A percentile compares a stretch with the other conserved stretches of the same genome.
phyloP scores from a whole-genome alignment of 2,888 invertebrate species.

The Scaptomyza reducta region DNA sequence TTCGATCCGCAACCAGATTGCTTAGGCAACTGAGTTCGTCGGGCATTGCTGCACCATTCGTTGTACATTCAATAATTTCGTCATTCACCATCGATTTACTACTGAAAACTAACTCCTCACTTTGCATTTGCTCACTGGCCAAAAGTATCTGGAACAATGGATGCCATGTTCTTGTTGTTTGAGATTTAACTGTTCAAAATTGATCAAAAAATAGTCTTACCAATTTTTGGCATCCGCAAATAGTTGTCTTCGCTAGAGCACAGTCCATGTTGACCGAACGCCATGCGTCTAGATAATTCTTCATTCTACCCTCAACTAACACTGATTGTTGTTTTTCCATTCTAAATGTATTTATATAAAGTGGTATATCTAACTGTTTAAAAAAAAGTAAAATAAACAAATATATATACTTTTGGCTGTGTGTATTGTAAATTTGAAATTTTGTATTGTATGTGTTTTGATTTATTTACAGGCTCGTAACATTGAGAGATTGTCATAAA shows the following conservation, averaged over 20 bases:
- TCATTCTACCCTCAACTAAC: neutral
- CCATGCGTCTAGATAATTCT: constrained; percentile 15
- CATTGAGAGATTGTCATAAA: too few species aligned
- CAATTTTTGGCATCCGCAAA: constrained; percentile 2
- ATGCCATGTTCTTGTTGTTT: neutral
- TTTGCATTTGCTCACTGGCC: constrained; percentile 19
- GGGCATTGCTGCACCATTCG: neutral
- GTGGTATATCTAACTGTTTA: neutral
- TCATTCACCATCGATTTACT: neutral
- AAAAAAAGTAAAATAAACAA: neutral
- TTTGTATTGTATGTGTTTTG: constrained; percentile 1
- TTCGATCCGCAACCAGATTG: neutral
- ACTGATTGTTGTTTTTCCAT: neutral
- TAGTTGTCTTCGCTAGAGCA: neutral
- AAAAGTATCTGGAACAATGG: constrained; percentile 4
- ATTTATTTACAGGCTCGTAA: too few species aligned
- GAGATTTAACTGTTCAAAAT: too few species aligned
- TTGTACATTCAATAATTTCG: neutral
- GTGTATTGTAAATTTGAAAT: neutral
- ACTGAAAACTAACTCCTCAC: constrained; percentile 6
- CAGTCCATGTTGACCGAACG: constrained; percentile 16
- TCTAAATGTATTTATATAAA: neutral
- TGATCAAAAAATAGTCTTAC: too few species aligned
- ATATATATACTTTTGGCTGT: neutral
- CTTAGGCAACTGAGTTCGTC: neutral